Base-by-base conservation (phyloP, 2,888 invertebrate genomes). In the Cyclophora albipunctata region DNA sequence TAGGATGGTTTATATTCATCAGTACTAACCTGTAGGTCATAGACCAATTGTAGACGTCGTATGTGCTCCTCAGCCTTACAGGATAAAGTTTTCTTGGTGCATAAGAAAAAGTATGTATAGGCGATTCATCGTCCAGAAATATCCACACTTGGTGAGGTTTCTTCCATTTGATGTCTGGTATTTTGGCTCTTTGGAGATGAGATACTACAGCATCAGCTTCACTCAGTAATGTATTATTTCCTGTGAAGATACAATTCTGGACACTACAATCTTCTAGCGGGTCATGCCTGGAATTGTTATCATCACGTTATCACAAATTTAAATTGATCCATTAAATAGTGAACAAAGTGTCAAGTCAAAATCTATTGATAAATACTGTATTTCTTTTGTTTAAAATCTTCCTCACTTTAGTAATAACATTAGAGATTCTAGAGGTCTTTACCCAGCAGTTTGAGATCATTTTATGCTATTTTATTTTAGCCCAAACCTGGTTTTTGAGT, bases 91-190 rank as follows among this genome's bases (percentile, higher is more conserved):
- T 69, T 4, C 60, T 62, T 7, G 65, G 66, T 0, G 79, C 60
- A 41, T 80, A 59, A 0, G 90, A 66, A 63, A 92, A 92, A 0
- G 91, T 89, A 60, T 93, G 78, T 6, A 69, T 66, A 0, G 93
- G 92, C 20, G 92, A 91, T 73, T 93, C 93, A 61, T 93, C 93
- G 0, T 89, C 92, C 49, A 92, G 72, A 60, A 93, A 93, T 40
- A 93, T 89, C 93, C 93, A 94, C 55, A 91, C 88, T 72, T 93
- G 93, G 3, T 68, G 53, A 1, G 59, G 20, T 20, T 20, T 20
- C 20, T 20, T 20, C 20, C 20, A 20, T 20, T 20, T 20, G 20
- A 20, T 1, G 20, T 20, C 5, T 34, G 43, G 43, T 5, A 43
- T 43, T 20, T 33, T 4, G 1, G 77, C 75, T 40, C 65, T 69